Conservation (phyloP, 2,113 vertebrate genomes). For the Pseudorhombus dupliciocellatus region DNA sequence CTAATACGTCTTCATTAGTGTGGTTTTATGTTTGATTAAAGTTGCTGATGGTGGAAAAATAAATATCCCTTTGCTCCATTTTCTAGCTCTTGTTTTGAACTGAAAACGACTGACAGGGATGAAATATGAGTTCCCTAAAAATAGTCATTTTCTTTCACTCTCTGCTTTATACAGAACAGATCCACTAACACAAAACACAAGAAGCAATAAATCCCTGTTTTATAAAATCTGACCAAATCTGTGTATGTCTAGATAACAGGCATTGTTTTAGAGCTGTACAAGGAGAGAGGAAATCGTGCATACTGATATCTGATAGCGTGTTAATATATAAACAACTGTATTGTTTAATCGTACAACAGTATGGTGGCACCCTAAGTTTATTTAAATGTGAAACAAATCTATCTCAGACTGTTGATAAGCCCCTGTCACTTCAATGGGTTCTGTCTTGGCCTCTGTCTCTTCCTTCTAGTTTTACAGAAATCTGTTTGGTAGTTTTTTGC, state of each 20-base stretch:
- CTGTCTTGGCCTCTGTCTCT: too few relatives aligned
- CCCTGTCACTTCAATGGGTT: too few relatives aligned
- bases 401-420: too few relatives aligned
- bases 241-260: neutral
- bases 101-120: neutral
- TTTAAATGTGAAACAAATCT: too few relatives aligned
- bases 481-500: too few relatives aligned
- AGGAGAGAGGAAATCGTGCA: neutral
- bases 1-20: neutral
- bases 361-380: too few relatives aligned
- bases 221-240: neutral
- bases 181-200: neutral
- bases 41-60: neutral
- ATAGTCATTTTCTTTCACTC: neutral
- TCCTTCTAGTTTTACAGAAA: too few relatives aligned
- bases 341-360: neutral
- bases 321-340: neutral
- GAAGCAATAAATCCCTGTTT: neutral
- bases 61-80: constrained; percentile 7
- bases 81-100: neutral
- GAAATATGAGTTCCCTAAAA: neutral
- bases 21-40: constrained; percentile 3
- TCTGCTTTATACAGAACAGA: neutral
- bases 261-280: neutral
- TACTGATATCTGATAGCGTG: neutral